Evolutionary conservation across 2,888 invertebrate genomes (phyloP), one percentile per base, ranked within the genome.

Genomic region (Mythimna albipuncta): DNA sequence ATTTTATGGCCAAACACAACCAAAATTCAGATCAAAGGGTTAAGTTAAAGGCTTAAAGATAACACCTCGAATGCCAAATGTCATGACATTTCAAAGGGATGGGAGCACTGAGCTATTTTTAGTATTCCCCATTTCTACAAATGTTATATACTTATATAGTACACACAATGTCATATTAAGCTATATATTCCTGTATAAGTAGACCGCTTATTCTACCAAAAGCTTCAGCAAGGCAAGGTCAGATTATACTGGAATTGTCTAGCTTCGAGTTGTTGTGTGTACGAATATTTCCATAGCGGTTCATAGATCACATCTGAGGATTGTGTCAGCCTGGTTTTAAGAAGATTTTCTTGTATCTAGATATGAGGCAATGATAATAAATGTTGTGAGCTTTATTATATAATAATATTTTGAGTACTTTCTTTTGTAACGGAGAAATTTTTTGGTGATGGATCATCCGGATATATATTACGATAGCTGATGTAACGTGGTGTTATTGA

Each of bases 41-140:
- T 66, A 58, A 57, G 19, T 65, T 66, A 66, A 58, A 26, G 41
- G 54, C 50, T 63, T 58, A 35, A 50, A 55, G 81, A 72, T 66
- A 70, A 70, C 68, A 57, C 83, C 50, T 68, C 52, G 50, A 71
- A 65, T 62, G 63, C 69, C 80, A 85, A 72, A 79, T 73, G 78
- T 75, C 70, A 73, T 32, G 62, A 81, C 64, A 62, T 66, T 54
- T 69, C 72, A 72, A 71, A 82, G 69, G 64, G 66, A 54, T 66
- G 61, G 5, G 10, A 54, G 41, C 63, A 21, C 54, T 11, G 35
- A 76, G 64, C 63, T 83, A 85, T 83, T 75, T 75, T 78, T 76
- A 82, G 69, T 50, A 44, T 64, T 55, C n/a, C 64, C 65, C 62
- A 61, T 81, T 80, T 38, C 35, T 35, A 62, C 54, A 69, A 81